Base-by-base conservation (phyloP, 2,113 vertebrate genomes). In the Monopterus albus region DNA sequence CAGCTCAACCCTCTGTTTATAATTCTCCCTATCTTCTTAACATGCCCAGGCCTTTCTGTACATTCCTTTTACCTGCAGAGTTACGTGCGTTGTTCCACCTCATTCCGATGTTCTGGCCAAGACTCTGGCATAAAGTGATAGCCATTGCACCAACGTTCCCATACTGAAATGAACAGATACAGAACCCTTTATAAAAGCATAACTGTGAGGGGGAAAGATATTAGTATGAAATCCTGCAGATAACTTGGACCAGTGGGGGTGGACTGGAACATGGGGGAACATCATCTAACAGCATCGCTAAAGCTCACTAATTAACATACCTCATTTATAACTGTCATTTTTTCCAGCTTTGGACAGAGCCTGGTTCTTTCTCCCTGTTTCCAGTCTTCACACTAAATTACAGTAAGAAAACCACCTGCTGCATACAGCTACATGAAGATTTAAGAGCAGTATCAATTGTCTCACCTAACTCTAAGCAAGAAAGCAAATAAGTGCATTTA, bases 81-180 rank as follows among this genome's bases (percentile, higher is more conserved):
- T 81, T 83, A 4, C 94, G 95, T 52, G 92, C 94, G 78, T 96
- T 96, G 86, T 97, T 98, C 96, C 96, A 98, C 94, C 94, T 96
- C 96, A 98, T 98, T 68, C 96, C 96, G 70, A 98, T 89, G 86
- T 98, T 98, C 90, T 98, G 96, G n/a, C 97, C 97, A 63, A 98
- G 91, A 0, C 95, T 97, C 92, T 98, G 96, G 5, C 95, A 96
- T 88, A 98, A 88, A 0, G 95, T 96, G 79, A 97, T 92, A 0
- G 95, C 96, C 96, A 98, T 96, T 2, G 94, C 92, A 0, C 92
- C 94, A 17, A 96, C 94, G 21, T 91, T 98, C 59, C 96, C 96
- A 2, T 95, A 96, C 96, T 98, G 88, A 3, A 82, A 81, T 8
- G 39, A 33, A 59, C 0, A 59, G 0, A 64, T 4, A 57, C 0